These are phyloP conservation scores for Apis dorsata DNA, from an alignment of 1,140 invertebrate species.

Conservation along the genomic window DNA sequence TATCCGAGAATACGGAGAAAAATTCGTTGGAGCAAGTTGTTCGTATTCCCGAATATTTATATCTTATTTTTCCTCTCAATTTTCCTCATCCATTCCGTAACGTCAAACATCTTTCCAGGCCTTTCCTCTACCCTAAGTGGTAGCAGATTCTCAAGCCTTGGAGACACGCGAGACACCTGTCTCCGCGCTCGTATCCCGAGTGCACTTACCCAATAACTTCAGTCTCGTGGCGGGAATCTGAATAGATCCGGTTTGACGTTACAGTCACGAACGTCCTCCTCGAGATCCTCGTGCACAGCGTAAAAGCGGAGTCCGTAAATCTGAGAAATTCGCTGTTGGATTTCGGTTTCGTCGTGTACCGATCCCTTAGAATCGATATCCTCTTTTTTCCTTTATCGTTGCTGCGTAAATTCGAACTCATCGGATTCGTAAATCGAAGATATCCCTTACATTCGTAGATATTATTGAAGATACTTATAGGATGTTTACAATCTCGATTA, in stretches of 20 bases:
- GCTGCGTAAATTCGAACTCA: too few relatives aligned
- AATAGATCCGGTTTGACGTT: slow-evolving; percentile 33
- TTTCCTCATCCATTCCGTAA: background rate
- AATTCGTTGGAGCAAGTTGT: background rate
- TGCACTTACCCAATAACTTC: slow-evolving; percentile 18
- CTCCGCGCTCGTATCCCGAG: background rate
- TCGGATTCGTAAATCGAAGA: too few relatives aligned
- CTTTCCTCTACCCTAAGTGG: background rate
- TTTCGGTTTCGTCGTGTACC: background rate
- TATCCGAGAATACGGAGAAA: background rate
- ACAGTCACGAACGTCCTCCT: background rate
- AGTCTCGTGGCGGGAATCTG: slow-evolving; percentile 10
- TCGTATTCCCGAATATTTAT: background rate
- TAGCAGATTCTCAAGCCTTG: background rate
- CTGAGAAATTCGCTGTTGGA: slow-evolving; percentile 37
- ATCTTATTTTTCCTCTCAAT: slow-evolving; percentile 2
- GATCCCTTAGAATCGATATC: background rate
- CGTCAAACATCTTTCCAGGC: background rate
- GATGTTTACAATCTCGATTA: too few relatives aligned
- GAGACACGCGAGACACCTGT: background rate
- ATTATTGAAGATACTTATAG: too few relatives aligned
- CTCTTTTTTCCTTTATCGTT: too few relatives aligned
- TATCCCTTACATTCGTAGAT: too few relatives aligned
- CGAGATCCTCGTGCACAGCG: background rate
- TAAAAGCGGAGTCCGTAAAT: slow-evolving; percentile 45